Conservation (phyloP, 1,140 invertebrate genomes). For the Chlorops oryzae region DNA sequence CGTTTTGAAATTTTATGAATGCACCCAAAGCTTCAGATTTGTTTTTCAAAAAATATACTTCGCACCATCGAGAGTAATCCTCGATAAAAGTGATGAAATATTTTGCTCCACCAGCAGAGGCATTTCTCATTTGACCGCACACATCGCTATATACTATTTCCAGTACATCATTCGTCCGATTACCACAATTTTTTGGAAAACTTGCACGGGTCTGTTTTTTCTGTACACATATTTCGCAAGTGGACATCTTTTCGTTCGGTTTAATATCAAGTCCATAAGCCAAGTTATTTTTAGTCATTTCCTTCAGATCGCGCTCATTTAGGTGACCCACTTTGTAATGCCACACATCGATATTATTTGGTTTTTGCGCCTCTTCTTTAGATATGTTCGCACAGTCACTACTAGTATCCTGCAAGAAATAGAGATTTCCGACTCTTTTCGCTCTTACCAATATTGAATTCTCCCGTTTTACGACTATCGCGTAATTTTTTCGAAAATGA, state of each 20-base stretch:
- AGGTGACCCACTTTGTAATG: slow-evolving; percentile 9
- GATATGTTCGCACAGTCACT: neutral
- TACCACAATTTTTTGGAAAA: neutral
- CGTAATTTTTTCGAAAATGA: slow-evolving; percentile 7
- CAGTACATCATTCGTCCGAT: slow-evolving; percentile 5
- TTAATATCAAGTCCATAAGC: slow-evolving; percentile 7
- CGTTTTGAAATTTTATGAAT: slow-evolving; percentile 1
- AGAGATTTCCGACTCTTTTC: slow-evolving; percentile 4
- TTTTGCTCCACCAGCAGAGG: neutral
- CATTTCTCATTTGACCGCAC: slow-evolving; percentile 18
- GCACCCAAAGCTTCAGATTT: neutral
- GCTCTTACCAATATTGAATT: neutral
- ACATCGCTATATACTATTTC: slow-evolving; percentile 33
- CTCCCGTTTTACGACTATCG: neutral
- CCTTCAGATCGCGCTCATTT: slow-evolving; percentile 7
- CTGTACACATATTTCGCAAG: slow-evolving; percentile 4
- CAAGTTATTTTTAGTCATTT: neutral
- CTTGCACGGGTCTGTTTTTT: slow-evolving; percentile 3
- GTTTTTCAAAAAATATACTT: slow-evolving; percentile 4
- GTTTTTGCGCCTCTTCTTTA: no score
- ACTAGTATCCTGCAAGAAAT: slow-evolving; percentile 4
- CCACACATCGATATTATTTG: slow-evolving; percentile 2
- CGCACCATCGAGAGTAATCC: neutral
- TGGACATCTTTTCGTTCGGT: neutral
- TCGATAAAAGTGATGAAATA: slow-evolving; percentile 4